Percentiles rank a stretch among this genome's conserved stretches.
These are phyloP conservation scores for Dolichomitus sp. DNA, from an alignment of 2,888 invertebrate species.

Conservation along the genomic window DNA sequence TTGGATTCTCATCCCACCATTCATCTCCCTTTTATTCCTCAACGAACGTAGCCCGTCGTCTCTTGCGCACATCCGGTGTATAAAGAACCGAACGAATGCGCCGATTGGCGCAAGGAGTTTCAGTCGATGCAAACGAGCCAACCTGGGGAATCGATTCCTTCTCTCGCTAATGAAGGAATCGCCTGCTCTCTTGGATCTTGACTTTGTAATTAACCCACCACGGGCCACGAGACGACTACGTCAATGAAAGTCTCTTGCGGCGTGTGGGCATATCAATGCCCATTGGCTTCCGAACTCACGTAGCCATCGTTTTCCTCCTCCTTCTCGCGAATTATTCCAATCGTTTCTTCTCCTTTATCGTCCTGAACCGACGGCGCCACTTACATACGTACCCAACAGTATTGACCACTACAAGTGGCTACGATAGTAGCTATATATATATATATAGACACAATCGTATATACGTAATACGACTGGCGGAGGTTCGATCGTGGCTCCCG, in stretches of 20 bases:
- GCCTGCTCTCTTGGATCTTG: constrained; percentile 70
- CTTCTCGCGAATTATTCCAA: constrained; percentile 51
- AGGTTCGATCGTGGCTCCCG: constrained; percentile 73
- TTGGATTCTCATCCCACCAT: not conserved
- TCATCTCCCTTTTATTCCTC: constrained; percentile 14
- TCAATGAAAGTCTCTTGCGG: constrained; percentile 75
- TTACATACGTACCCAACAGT: constrained; percentile 17
- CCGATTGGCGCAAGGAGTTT: not conserved
- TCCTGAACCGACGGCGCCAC: constrained; percentile 22
- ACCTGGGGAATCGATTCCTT: constrained; percentile 67
- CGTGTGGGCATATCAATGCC: constrained; percentile 40
- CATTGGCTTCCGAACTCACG: constrained; percentile 16
- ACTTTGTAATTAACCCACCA: constrained; percentile 81
- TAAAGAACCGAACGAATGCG: constrained; percentile 29
- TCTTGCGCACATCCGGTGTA: constrained; percentile 50
- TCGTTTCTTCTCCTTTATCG: constrained; percentile 53
- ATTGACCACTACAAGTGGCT: not conserved
- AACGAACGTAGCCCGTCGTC: constrained; percentile 5
- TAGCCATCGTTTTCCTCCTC: constrained; percentile 20
- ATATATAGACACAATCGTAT: constrained; percentile 2
- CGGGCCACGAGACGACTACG: constrained; percentile 70
- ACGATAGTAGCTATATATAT: not conserved
- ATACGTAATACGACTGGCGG: constrained; percentile 29
- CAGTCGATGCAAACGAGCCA: constrained; percentile 62
- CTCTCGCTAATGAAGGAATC: constrained; percentile 82